Base-by-base conservation (phyloP, 2,797 vertebrate genomes). In the Acipenser transmontanus region DNA sequence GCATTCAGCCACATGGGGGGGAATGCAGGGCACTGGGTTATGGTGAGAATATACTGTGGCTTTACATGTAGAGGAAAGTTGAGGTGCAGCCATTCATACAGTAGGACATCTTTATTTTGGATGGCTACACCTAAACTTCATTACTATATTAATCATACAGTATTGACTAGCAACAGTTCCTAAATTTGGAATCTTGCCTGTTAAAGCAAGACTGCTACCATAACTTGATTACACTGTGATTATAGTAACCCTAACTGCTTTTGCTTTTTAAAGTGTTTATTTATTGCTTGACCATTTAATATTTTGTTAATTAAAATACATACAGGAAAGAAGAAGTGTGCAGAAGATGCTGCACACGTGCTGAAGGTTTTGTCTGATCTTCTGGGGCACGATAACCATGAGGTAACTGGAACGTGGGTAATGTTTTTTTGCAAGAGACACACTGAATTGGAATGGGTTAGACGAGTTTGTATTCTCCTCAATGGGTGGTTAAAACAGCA, bases 341-440 rank as follows among this genome's bases (percentile, higher is more conserved):
- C 90, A 59, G 89, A 90, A 74, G 89, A 88, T 0, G 86, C 90
- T n/a, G 90, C 93, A 20, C 89, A 88, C 6, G 88, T 93, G 50
- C 89, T 99, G 20, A 96, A 87, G 79, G 94, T 98, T 67, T 87
- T 99, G 20, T 94, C 94, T 0, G 92, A 95, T 79, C 93, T 99
- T 65, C 91, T 99, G 8, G 94, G 94, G 80, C 94, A 98, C 0
- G 95, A 98, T 72, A 97, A 95, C 78, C 90, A 92, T 0, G 91
- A 98, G 95, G 97, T 98, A 87, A 75, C 9, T 54, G 9, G 8
- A 54, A 54, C 3, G 8, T 54, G 6, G 7, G 8, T 54, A 54
- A 34, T 34, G 34, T 34, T 34, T 34, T 34, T 34, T 34, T 34
- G 34, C 34, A 34, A 34, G 34, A 34, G 34, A 34, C 34, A 34